A percentile compares a stretch with the other conserved stretches of the same genome.
Conservation (phyloP, 2,888 invertebrate species). For the Plemyria rubiginata region DNA sequence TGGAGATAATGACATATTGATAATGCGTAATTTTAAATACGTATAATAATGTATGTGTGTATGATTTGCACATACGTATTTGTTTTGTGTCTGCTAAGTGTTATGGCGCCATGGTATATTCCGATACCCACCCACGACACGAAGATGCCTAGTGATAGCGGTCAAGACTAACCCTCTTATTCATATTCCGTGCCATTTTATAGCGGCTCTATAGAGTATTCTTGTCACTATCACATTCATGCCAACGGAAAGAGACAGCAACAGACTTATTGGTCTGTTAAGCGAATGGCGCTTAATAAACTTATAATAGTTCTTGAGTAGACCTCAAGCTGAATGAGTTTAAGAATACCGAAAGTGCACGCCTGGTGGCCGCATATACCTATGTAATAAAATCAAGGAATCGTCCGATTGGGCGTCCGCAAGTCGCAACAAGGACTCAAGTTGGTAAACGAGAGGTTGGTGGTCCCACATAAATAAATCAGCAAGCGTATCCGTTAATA, state of each 20-base stretch:
- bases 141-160: too few relatives aligned
- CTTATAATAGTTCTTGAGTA: too few relatives aligned
- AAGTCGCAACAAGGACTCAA: not conserved
- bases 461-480: slow-evolving; percentile 32
- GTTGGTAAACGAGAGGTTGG: slow-evolving; percentile 17
- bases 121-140: too few relatives aligned
- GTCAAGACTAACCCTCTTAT: too few relatives aligned
- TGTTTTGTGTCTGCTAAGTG: not conserved
- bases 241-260: too few relatives aligned
- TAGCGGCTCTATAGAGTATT: too few relatives aligned
- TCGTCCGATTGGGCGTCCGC: not conserved
- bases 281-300: too few relatives aligned
- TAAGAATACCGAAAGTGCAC: not conserved
- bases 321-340: not conserved
- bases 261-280: too few relatives aligned
- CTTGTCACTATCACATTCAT: too few relatives aligned
- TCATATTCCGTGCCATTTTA: too few relatives aligned
- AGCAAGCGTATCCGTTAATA: slow-evolving; percentile 20
- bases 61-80: not conserved
- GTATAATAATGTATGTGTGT: not conserved
- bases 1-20: not conserved
- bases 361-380: slow-evolving; percentile 1
- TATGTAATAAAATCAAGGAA: slow-evolving; percentile 10
- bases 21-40: not conserved
- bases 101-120: not conserved